Base-by-base conservation (phyloP, 2,797 vertebrate species). In the Sebastes trivittatus region DNA sequence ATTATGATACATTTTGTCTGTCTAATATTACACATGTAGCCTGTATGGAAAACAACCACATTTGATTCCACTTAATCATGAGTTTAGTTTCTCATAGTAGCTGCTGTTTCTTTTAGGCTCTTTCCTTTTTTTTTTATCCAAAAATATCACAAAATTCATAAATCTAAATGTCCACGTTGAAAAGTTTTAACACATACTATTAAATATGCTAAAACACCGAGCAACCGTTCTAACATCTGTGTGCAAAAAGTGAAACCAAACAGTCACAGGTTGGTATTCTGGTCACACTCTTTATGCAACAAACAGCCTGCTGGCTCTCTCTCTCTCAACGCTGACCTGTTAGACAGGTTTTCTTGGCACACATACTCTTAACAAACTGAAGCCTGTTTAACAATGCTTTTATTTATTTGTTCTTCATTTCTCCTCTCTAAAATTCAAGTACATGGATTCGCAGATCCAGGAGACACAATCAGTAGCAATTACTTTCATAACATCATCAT, bases 391-490 rank as follows among this genome's bases (percentile, higher is more conserved):
- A 90, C 80, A 84, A 82, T 10, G 20, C 71, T 89, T 84, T 89
- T 83, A 75, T 87, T 82, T 1, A 49, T 25, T 86, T 92, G 91
- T 90, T 87, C 75, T 58, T 77, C 32, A 29, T 36, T 77, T 83
- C 72, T 75, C 76, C 71, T 83, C 62, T 82, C 72, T 63, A 69
- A 82, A 86, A 87, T 94, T 95, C 94, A 95, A 95, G 93, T 95
- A 95, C 91, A 92, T 80, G 89, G 93, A 93, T 89, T 80, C 58
- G 59, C 75, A 83, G 63, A 93, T 90, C 84, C 93, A 89, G 74
- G 86, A 94, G 86, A 92, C 92, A 94, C 94, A 94, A 94, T 93
- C 93, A 92, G 86, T 88, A 86, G 86, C 89, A 92, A 89, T 84
- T 86, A 91, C 82, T 91, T 93, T 89, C 87, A 90, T 84, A 89